A percentile compares a stretch with the other conserved stretches of the same genome.
Evolutionary conservation across 2,113 vertebrate genomes (phyloP).

Genomic region (Carassius gibelio): DNA sequence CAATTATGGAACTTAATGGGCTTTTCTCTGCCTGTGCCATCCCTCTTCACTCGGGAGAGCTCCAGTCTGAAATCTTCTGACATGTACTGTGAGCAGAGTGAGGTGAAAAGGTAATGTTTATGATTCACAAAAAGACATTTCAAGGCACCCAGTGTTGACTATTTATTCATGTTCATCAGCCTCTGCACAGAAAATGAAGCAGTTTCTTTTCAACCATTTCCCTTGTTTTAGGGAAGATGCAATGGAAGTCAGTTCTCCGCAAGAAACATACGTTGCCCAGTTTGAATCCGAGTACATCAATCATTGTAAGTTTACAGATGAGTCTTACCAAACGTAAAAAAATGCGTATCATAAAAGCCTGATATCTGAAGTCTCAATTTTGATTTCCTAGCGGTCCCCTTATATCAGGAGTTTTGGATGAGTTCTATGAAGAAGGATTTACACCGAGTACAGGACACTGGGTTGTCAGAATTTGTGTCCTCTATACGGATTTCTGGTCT

Average conservation of each 20-base stretch:
- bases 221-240: neutral
- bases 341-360: too few relatives aligned
- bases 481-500: constrained; percentile 51
- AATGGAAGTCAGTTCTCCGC: neutral
- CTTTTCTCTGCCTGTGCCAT: neutral
- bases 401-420: constrained; percentile 79
- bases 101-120: constrained; percentile 45
- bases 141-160: neutral
- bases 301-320: constrained; percentile 66
- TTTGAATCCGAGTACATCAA: constrained; percentile 70
- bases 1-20: constrained; percentile 43
- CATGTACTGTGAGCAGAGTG: neutral
- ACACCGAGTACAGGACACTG: constrained; percentile 39
- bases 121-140: neutral
- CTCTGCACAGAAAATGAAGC: neutral
- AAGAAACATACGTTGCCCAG: constrained; percentile 1
- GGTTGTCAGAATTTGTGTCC: constrained; percentile 54
- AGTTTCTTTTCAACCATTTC: neutral
- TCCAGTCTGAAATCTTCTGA: neutral
- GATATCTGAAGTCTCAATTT: neutral
- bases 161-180: neutral
- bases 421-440: constrained; percentile 57
- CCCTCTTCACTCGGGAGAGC: constrained; percentile 30
- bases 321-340: neutral
- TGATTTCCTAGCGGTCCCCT: constrained; percentile 66